Evolutionary conservation across 2,888 invertebrate genomes (phyloP), one percentile per base, ranked within the genome.

Genomic region (Loripinus fragilis): DNA sequence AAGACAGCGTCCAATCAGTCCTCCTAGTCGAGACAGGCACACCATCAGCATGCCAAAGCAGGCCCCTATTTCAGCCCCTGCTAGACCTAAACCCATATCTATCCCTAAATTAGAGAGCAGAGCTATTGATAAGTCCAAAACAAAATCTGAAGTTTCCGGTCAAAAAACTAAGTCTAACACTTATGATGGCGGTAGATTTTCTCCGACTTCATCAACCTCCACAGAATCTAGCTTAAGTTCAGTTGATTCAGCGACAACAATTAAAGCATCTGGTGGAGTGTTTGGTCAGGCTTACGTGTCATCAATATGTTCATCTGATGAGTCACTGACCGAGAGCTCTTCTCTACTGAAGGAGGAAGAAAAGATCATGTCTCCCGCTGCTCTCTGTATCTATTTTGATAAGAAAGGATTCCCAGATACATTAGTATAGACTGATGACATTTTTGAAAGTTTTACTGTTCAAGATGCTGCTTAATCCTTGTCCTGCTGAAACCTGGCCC

Each of bases 291-390:
- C 89, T 78, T 93, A 91, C 87, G 91, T 91, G 35, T 87, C 90
- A 33, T 87, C 90, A 60, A 89, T 91, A 28, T 90, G 90, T 33
- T 94, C 89, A 81, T 94, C 92, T 55, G 92, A 90, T 3, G 94
- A 94, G 74, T 94, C 94, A 0, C 83, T 94, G 48, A 95, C 90
- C 95, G 97, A 33, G 95, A 96, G 68, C 50, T 90, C 92, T 3
- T 92, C 94, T 0, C 86, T 94, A 42, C 87, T 94, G n/a, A 91
- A 90, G 78, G 91, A 91, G 33, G 92, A 92, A 48, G 91, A 92
- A 50, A 89, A 89, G 65, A 84, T 86, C 30, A 80, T 84, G 60
- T 90, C 90, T 7, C 83, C 85, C 38, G 86, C 86, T 52, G 89
- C 90, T 10, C 77, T 91, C 38, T 87, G 86, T 77, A 87, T 90